These are phyloP conservation scores for Lagenorhynchus albirostris DNA, from an alignment of 2,113 vertebrate genomes.

Conservation along the genomic window DNA sequence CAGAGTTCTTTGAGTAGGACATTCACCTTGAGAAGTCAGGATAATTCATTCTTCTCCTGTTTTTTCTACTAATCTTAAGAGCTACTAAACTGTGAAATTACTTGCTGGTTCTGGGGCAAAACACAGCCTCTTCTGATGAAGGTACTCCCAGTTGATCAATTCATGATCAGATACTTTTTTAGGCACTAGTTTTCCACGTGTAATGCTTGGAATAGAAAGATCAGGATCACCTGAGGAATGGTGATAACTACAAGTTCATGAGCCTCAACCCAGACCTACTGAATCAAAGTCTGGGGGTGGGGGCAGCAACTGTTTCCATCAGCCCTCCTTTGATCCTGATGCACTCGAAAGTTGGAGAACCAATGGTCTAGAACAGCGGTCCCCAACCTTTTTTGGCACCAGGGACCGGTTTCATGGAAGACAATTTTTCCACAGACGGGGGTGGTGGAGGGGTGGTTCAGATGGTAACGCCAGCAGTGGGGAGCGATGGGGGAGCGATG, in stretches of 20 bases:
- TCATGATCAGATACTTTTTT: background rate
- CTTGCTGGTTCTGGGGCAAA: background rate
- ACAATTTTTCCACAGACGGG: too few species aligned
- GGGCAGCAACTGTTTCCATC: background rate
- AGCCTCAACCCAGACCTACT: background rate
- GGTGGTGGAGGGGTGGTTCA: too few species aligned
- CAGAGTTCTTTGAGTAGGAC: background rate
- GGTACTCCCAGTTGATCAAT: background rate
- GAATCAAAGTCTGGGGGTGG: background rate
- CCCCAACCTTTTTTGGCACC: too few species aligned
- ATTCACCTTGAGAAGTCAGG: background rate
- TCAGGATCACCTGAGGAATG: background rate
- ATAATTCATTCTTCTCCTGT: accelerated
- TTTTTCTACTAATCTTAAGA: background rate
- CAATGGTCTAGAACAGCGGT: background rate
- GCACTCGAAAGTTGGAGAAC: accelerated
- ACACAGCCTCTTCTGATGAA: background rate
- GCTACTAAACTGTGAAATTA: background rate
- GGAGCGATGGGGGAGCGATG: too few species aligned
- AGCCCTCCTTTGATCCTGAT: too few species aligned
- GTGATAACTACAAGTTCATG: background rate
- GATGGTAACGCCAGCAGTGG: too few species aligned
- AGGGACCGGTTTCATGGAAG: too few species aligned
- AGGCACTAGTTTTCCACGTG: background rate
- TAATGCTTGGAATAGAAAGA: background rate